A percentile compares a stretch with the other conserved stretches of the same genome.
Conservation (phyloP, 1,140 invertebrate species). For the Temnothorax curvispinosus region DNA sequence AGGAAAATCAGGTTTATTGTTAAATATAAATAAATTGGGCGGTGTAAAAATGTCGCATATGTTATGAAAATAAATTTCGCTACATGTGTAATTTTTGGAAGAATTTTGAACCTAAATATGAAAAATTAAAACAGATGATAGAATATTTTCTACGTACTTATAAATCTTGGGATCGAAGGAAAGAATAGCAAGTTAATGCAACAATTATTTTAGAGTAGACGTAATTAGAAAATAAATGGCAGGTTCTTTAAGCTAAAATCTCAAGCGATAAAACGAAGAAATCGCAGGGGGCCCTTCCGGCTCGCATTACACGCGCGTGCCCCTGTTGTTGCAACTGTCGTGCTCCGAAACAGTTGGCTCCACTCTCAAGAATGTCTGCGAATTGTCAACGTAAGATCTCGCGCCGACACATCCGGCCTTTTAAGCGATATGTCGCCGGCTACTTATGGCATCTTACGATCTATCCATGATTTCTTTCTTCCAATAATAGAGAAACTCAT, state of each 20-base stretch:
- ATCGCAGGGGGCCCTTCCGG: slow-evolving; percentile 67
- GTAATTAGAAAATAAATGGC: slow-evolving; percentile 23
- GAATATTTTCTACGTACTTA: neutral
- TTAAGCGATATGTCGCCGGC: slow-evolving; percentile 52
- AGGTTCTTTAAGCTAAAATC: neutral
- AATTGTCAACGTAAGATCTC: slow-evolving; percentile 68
- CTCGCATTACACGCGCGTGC: slow-evolving; percentile 73
- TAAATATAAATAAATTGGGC: slow-evolving; percentile 9
- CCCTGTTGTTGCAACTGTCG: slow-evolving; percentile 80
- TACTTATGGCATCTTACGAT: slow-evolving; percentile 38
- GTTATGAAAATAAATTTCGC: neutral
- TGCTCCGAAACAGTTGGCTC: slow-evolving; percentile 72
- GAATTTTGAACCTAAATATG: neutral
- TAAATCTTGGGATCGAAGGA: neutral
- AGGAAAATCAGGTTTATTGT: neutral
- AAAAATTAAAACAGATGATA: neutral
- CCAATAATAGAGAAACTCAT: neutral
- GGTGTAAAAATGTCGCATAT: neutral
- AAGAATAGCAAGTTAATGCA: too few relatives aligned
- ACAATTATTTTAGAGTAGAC: neutral
- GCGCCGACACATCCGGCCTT: slow-evolving; percentile 69
- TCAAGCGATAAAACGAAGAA: neutral
- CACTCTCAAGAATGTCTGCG: slow-evolving; percentile 62
- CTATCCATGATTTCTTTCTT: slow-evolving; percentile 8
- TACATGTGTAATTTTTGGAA: neutral